Conservation (phyloP, 2,113 vertebrate species). For the Poeciliopsis occidentalis region DNA sequence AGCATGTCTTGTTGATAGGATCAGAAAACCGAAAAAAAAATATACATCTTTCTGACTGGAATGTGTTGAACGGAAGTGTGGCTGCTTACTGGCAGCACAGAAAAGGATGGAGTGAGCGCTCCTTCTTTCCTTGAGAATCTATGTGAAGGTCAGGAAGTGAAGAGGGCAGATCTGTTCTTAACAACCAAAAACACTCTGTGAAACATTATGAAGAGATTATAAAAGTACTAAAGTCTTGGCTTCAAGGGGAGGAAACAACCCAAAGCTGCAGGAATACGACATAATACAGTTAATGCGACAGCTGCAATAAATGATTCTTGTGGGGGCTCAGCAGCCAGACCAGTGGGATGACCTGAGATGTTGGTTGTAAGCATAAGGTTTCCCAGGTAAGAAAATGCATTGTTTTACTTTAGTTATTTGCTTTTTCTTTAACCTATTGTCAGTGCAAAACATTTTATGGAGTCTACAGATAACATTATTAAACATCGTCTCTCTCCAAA, state of each 20-base stretch:
- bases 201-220: neutral
- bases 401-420: too few species aligned
- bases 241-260: neutral
- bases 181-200: neutral
- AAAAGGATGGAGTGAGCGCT: neutral
- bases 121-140: neutral
- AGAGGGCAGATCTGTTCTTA: neutral
- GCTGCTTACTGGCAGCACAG: neutral
- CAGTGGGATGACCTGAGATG: neutral
- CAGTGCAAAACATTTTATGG: neutral
- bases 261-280: neutral
- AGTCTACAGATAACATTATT: neutral
- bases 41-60: neutral
- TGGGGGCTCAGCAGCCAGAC: neutral
- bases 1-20: neutral
- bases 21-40: neutral
- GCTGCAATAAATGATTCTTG: neutral
- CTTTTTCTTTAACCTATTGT: neutral
- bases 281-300: neutral
- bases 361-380: neutral
- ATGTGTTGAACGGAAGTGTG: neutral
- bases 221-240: neutral
- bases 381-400: too few species aligned
- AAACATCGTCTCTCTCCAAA: neutral
- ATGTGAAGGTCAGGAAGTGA: neutral